Percentiles rank a stretch among this genome's conserved stretches.
Evolutionary conservation across 2,888 invertebrate species (phyloP).

Genomic region (Anodontia alba): DNA sequence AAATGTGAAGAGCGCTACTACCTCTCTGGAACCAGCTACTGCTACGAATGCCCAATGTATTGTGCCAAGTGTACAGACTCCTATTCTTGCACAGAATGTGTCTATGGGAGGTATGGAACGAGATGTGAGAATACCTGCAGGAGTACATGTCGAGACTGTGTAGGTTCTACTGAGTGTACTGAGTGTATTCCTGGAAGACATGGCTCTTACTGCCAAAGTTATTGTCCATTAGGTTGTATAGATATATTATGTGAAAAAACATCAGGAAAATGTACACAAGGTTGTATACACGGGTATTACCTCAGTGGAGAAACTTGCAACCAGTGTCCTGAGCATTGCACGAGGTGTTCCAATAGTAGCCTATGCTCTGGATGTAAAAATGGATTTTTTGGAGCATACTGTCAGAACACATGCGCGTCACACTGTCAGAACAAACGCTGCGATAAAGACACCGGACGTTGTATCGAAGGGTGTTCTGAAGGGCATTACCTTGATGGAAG

Average conservation of each 20-base stretch:
- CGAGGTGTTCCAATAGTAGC: neutral
- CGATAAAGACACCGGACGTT: neutral
- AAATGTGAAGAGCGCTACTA: too few relatives aligned
- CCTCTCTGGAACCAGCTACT: too few relatives aligned
- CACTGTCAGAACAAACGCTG: neutral
- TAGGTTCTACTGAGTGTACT: neutral
- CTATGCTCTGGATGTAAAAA: neutral
- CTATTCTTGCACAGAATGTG: too few relatives aligned
- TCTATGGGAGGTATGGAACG: neutral
- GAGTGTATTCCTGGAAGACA: neutral
- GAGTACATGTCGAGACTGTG: neutral
- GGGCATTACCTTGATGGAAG: neutral
- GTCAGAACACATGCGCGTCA: neutral
- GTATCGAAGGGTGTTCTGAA: neutral
- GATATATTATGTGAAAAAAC: neutral
- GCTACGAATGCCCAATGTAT: neutral
- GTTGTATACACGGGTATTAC: neutral
- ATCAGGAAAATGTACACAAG: neutral
- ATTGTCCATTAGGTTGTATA: neutral
- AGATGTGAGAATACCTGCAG: neutral
- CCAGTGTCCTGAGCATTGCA: neutral
- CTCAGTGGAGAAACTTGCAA: neutral
- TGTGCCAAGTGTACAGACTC: neutral
- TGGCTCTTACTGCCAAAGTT: neutral
- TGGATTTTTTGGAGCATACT: neutral